Percentiles rank a stretch among this genome's conserved stretches.
phyloP scores from a whole-genome alignment of 2,113 vertebrate genomes.

The Turnix velox region DNA sequence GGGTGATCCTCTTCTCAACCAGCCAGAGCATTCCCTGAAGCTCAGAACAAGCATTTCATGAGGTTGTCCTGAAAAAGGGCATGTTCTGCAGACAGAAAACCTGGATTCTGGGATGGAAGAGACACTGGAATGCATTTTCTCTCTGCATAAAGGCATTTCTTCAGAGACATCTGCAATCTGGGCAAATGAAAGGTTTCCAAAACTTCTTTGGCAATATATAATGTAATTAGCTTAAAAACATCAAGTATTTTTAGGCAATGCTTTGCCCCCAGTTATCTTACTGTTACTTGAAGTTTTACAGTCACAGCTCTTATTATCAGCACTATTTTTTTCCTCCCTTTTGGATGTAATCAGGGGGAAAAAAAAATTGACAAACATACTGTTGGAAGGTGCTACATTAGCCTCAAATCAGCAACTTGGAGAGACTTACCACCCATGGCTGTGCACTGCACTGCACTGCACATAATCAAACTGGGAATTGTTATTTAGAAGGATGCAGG shows the following conservation, averaged over 20 bases:
- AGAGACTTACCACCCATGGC: background rate
- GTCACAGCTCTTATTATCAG: constrained; percentile 4
- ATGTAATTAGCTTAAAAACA: constrained; percentile 46
- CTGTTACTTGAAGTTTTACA: background rate
- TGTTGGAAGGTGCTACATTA: background rate
- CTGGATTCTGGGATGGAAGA: background rate
- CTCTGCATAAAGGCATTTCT: constrained; percentile 1
- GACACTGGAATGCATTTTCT: background rate
- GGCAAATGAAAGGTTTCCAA: constrained; percentile 34
- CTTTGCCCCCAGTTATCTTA: constrained; percentile 12
- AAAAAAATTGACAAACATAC: background rate
- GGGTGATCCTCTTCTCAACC: background rate
- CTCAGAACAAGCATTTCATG: background rate
- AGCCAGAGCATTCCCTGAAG: background rate
- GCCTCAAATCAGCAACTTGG: background rate
- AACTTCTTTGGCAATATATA: constrained; percentile 35
- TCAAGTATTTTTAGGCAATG: constrained; percentile 40
- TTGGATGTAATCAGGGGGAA: background rate
- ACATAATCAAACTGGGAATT: background rate
- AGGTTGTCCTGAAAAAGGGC: background rate
- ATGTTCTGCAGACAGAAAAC: background rate
- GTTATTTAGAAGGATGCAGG: no score
- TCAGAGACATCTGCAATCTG: background rate
- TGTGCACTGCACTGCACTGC: background rate
- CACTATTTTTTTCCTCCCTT: background rate